Base-by-base conservation (phyloP, 35 echinoderm and acorn worm species). In the Patiria miniata region DNA sequence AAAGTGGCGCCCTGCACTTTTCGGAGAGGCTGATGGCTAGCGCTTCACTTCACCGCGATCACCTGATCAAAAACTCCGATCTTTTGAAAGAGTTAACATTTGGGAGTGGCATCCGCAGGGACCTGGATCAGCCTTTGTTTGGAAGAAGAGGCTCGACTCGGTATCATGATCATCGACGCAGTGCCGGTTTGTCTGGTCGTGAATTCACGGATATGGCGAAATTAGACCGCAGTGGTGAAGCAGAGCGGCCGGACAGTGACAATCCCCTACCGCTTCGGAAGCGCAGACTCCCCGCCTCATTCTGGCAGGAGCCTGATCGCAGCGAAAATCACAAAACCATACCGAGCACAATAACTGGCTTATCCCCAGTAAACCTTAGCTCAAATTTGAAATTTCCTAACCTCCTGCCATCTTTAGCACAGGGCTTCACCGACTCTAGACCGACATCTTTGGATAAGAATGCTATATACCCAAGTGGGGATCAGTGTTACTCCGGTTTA, bases 301-400 rank as follows among this genome's bases (percentile, higher is more conserved):
- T 94, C 58, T 94, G 92, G 92, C 87, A 94, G 78, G 92, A 94
- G 57, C 92, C 91, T 1, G 81, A 82, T 7, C 56, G 86, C 69
- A 93, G 91, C 51, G 91, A 93, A 51, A 93, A 93, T 79, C 91
- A 93, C 39, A 93, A 88, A 56, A 92, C 83, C 2, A 85, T 54
- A n/a, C 88, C 60, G 18, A 28, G 55, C 5, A 30, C 80, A 39
- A 34, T 82, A 15, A 51, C 28, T 51, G 29, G 40, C 2, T 2
- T 52, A 17, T 52, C 50, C 26, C 40, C 28, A 18, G 9, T 51
- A 26, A 23, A 15, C 26, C 22, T 40, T 5, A 82, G 51, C 80
- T 18, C 51, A 32, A 84, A 30, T 51, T 32, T 58, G 57, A 84
- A 44, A 44, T 82, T 52, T 26, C 80, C 80, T 10, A 78, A 36